Percentiles rank a stretch among this genome's conserved stretches.
phyloP scores from a whole-genome alignment of 2,797 vertebrate species.

The Emydoidea blandingii region DNA sequence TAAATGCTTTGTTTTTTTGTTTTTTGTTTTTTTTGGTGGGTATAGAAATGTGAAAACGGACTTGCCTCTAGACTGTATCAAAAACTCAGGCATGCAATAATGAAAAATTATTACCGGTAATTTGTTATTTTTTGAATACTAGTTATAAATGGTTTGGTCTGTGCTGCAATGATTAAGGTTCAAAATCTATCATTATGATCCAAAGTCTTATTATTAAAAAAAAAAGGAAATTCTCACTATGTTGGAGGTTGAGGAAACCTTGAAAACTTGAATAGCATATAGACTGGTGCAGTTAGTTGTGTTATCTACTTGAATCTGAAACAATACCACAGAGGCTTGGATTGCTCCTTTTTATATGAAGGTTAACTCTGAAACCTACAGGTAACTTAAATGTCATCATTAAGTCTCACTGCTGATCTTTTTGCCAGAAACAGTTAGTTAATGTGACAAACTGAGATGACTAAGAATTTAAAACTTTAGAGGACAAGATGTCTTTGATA shows the following conservation, averaged over 20 bases:
- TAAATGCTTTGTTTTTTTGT: not conserved
- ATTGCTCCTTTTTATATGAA: not conserved
- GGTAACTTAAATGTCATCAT: constrained; percentile 24
- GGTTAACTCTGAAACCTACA: constrained; percentile 21
- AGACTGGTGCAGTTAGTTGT: not conserved
- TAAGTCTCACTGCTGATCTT: not conserved
- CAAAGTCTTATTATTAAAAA: not conserved
- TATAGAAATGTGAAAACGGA: not conserved
- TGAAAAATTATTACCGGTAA: not conserved
- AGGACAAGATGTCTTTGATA: not conserved
- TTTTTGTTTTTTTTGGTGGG: not conserved
- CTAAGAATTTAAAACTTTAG: constrained; percentile 9
- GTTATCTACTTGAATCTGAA: not conserved
- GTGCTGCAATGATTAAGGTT: not conserved
- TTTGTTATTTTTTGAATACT: not conserved
- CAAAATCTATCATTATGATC: not conserved
- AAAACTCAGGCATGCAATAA: not conserved
- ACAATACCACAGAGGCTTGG: not conserved
- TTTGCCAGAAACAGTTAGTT: constrained; percentile 33
- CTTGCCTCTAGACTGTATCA: not conserved
- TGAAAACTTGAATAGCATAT: not conserved
- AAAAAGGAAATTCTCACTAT: not conserved
- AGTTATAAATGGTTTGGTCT: not conserved
- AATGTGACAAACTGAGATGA: not conserved
- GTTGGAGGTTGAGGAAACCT: not conserved